Percentiles rank a stretch among this genome's conserved stretches.
These are phyloP conservation scores for Rhinoraja longicauda DNA, from an alignment of 2,797 vertebrate genomes.

Conservation along the genomic window DNA sequence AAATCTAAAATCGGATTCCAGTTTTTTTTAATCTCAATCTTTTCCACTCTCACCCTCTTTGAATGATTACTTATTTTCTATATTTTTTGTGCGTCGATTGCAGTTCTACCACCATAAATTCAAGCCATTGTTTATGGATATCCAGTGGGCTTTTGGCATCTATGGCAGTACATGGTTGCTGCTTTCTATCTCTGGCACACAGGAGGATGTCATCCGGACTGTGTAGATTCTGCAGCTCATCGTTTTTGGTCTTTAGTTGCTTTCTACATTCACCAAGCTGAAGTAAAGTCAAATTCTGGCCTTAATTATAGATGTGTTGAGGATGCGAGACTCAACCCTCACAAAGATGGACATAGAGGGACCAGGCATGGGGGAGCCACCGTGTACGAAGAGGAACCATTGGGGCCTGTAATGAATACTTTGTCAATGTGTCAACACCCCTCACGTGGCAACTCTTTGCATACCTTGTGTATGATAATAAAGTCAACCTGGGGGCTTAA, in stretches of 20 bases:
- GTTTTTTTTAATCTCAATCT: not conserved
- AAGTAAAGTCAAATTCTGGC: too few species aligned
- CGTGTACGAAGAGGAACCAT: too few species aligned
- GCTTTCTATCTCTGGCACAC: too few species aligned
- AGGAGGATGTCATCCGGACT: too few species aligned
- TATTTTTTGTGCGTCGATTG: not conserved
- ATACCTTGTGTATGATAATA: too few species aligned
- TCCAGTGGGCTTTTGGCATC: not conserved
- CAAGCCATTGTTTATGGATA: not conserved
- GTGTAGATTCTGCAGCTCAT: not conserved
- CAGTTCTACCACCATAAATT: not conserved
- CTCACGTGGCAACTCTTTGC: too few species aligned
- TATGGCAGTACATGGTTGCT: not conserved
- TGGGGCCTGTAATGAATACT: too few species aligned
- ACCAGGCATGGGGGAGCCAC: too few species aligned
- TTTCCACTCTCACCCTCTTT: not conserved
- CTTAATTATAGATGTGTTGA: not conserved
- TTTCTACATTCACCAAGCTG: not conserved
- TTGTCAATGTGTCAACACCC: too few species aligned
- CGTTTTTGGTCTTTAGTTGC: not conserved
- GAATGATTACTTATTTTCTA: not conserved
- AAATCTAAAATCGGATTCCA: too few species aligned
- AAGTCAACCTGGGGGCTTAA: not conserved
- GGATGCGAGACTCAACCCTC: not conserved
- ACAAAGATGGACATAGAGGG: too few species aligned